Percentiles rank a stretch among this genome's conserved stretches.
phyloP scores from a whole-genome alignment of 2,113 vertebrate species.

The Alaudala cheleensis region DNA sequence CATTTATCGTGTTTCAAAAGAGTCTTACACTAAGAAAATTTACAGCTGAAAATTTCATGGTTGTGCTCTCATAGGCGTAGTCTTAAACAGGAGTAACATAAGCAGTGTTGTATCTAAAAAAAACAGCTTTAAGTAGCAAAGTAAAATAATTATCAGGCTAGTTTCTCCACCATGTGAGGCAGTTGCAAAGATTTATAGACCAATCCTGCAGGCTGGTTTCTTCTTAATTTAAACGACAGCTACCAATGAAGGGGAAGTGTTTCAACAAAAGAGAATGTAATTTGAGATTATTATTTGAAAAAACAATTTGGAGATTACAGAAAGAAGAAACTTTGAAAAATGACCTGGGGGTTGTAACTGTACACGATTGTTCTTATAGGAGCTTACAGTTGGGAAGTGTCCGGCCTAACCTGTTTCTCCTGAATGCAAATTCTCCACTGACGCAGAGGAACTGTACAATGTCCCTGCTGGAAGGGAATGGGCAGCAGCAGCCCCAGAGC shows the following conservation, averaged over 20 bases:
- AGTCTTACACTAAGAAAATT: neutral
- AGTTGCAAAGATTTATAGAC: neutral
- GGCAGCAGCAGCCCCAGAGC: neutral
- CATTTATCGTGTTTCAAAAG: neutral
- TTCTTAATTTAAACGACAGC: neutral
- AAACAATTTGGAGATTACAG: neutral
- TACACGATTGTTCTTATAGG: conserved; percentile 7
- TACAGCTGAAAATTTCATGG: neutral
- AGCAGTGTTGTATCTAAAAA: neutral
- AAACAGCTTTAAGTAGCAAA: neutral
- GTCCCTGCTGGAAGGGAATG: neutral
- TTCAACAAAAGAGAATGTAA: neutral
- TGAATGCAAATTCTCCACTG: conserved; percentile 37
- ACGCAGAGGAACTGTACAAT: neutral
- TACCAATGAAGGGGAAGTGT: neutral
- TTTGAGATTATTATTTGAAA: neutral
- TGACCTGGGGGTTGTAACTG: neutral
- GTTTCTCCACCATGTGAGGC: neutral
- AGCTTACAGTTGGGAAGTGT: neutral
- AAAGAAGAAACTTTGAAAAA: conserved; percentile 23
- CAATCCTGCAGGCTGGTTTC: neutral
- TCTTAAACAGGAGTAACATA: neutral
- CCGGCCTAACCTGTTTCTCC: conserved; percentile 34
- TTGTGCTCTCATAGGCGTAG: neutral
- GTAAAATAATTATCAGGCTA: neutral